Evolutionary conservation across 2,888 invertebrate species (phyloP).

Genomic region (Andrena dorsata): DNA sequence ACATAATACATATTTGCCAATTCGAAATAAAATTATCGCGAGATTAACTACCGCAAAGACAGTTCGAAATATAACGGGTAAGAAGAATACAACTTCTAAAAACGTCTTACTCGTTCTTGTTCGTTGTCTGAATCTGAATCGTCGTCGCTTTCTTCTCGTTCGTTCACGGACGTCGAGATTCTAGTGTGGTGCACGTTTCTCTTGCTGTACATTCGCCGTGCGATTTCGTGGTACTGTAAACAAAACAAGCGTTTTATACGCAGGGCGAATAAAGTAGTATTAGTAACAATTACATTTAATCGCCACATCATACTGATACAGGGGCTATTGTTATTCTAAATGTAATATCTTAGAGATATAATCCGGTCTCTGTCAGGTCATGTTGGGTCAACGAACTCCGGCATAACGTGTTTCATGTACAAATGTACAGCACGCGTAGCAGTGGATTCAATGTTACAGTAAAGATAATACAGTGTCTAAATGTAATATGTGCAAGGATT

Average conservation of each 20-base stretch:
- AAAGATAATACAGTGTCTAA: not conserved
- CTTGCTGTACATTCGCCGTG: conserved; percentile 77
- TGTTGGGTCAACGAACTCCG: conserved; percentile 24
- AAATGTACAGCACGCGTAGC: not conserved
- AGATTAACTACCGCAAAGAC: not conserved
- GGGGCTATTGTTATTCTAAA: too few species aligned
- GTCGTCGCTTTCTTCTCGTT: conserved; percentile 82
- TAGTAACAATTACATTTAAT: not conserved
- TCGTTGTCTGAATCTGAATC: conserved; percentile 88
- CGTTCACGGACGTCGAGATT: conserved; percentile 66
- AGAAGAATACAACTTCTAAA: not conserved
- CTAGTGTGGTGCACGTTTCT: conserved; percentile 77
- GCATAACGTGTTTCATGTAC: not conserved
- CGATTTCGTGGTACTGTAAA: conserved; percentile 69
- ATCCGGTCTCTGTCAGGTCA: not conserved
- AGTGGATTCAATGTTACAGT: not conserved
- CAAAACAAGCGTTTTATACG: not conserved
- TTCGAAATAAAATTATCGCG: not conserved
- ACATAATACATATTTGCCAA: not conserved
- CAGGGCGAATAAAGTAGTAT: not conserved
- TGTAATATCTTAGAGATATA: conserved; percentile 3
- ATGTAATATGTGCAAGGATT: not conserved
- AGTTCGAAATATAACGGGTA: not conserved
- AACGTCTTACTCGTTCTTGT: conserved; percentile 85
- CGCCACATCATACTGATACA: not conserved